These are phyloP conservation scores for Paraplagusia blochii DNA, from an alignment of 2,113 vertebrate genomes.

Conservation along the genomic window DNA sequence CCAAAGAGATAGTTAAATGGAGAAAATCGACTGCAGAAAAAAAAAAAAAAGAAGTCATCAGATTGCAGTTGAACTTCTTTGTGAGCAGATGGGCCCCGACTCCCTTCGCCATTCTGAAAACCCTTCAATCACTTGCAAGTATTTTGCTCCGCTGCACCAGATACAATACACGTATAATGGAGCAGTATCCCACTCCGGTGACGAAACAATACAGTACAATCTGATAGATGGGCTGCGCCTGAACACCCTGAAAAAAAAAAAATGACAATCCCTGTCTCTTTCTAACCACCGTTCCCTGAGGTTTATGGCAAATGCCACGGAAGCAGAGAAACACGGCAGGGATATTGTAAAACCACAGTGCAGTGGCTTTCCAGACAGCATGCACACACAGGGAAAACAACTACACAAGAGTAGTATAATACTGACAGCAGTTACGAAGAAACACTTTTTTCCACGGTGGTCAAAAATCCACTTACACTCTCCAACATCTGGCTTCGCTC, in stretches of 20 bases:
- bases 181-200: constrained; percentile 32
- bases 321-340: no score
- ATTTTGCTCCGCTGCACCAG: constrained; percentile 21
- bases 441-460: no score
- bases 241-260: not conserved
- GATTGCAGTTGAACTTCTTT: constrained; percentile 18
- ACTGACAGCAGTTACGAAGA: no score
- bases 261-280: not conserved
- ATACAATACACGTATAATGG: constrained; percentile 33
- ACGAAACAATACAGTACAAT: constrained; percentile 33
- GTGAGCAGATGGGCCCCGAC: constrained; percentile 37
- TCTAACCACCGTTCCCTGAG: not conserved
- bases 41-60: constrained; percentile 18
- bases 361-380: not conserved
- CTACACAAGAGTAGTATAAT: not conserved
- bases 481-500: no score
- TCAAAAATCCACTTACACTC: no score
- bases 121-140: constrained; percentile 33
- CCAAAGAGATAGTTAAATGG: constrained; percentile 3
- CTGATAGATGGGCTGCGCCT: constrained; percentile 17
- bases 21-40: constrained; percentile 7
- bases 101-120: constrained; percentile 18
- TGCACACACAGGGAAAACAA: no score
- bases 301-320: not conserved
- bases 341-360: not conserved